A percentile compares a stretch with the other conserved stretches of the same genome.
phyloP scores from a whole-genome alignment of 2,797 vertebrate species.

The Poeciliopsis gracilis region DNA sequence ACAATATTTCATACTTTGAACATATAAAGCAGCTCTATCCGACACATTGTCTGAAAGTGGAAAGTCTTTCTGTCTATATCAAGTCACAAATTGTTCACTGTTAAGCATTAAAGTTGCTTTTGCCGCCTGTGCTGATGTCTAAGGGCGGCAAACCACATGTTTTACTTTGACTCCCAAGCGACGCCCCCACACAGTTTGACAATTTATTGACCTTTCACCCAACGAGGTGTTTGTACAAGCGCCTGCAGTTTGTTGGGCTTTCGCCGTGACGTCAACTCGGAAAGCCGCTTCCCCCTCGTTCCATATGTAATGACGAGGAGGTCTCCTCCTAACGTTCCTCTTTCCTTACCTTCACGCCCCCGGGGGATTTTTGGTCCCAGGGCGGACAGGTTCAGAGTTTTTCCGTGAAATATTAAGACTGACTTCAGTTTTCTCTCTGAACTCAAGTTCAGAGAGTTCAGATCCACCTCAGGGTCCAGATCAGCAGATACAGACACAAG shows the following conservation, averaged over 20 bases:
- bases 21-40: neutral
- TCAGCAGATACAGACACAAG: constrained; percentile 48
- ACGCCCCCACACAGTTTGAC: constrained; percentile 7
- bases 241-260: constrained; percentile 50
- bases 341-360: constrained; percentile 42
- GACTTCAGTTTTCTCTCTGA: constrained; percentile 40
- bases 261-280: constrained; percentile 62
- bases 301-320: constrained; percentile 17
- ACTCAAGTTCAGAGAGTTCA: constrained; percentile 32
- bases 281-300: constrained; percentile 18
- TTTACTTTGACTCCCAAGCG: constrained; percentile 13
- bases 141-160: constrained; percentile 45
- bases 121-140: constrained; percentile 8
- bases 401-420: constrained; percentile 53
- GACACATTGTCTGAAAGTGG: neutral
- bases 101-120: neutral
- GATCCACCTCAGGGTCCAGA: constrained; percentile 47
- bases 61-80: neutral
- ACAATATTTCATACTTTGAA: neutral
- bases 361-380: constrained; percentile 27
- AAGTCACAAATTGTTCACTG: neutral
- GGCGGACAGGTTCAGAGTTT: constrained; percentile 59
- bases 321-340: constrained; percentile 34
- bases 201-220: constrained; percentile 39
- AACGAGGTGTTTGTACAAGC: constrained; percentile 28